Conservation (phyloP, 2,797 vertebrate species). For the Pseudotriccus pelzelni region DNA sequence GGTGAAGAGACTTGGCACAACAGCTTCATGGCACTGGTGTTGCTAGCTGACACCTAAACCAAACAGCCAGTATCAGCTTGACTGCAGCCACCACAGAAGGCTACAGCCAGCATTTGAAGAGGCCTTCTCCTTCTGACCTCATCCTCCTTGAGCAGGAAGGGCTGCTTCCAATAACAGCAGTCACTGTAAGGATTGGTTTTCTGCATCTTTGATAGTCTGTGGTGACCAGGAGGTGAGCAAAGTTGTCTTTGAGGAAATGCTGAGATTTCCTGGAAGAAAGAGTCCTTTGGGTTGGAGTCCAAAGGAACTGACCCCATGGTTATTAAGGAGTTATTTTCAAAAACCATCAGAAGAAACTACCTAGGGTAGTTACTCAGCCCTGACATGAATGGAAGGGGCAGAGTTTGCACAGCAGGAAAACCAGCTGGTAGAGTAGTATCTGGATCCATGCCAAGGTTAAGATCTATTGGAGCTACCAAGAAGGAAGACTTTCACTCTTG, state of each 20-base stretch:
- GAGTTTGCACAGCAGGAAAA: not conserved
- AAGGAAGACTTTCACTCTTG: not conserved
- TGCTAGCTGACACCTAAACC: not conserved
- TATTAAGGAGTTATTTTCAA: fast-evolving
- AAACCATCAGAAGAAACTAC: not conserved
- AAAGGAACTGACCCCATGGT: not conserved
- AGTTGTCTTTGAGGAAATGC: not conserved
- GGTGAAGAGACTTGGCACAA: not conserved
- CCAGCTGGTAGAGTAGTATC: not conserved
- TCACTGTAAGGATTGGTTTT: not conserved
- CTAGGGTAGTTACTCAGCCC: not conserved
- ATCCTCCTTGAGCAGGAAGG: not conserved
- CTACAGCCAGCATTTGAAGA: not conserved
- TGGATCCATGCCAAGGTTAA: not conserved
- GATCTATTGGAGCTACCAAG: not conserved
- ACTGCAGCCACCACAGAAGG: not conserved
- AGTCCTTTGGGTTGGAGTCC: not conserved
- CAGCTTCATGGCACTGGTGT: not conserved
- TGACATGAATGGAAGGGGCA: not conserved
- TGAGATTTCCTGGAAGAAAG: not conserved
- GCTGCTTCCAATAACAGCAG: not conserved
- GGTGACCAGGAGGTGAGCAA: not conserved
- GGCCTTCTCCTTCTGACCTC: not conserved
- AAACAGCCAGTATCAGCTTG: not conserved
- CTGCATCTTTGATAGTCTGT: not conserved